Evolutionary conservation across 2,113 vertebrate species (phyloP).

Genomic region (Apodemus speciosus): DNA sequence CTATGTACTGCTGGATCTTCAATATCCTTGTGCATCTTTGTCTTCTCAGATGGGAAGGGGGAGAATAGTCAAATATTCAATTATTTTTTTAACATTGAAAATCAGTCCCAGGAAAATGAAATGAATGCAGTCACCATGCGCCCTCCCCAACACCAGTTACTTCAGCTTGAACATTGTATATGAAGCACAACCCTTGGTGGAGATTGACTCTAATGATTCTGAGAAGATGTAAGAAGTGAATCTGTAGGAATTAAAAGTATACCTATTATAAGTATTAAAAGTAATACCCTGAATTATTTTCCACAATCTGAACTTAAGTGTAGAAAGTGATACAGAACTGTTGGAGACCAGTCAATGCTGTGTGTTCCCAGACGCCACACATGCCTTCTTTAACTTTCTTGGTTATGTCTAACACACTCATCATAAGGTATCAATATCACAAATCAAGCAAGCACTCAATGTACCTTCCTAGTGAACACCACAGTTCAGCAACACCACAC

Average conservation of each 20-base stretch:
- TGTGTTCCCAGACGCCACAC: neutral
- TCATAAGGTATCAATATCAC: neutral
- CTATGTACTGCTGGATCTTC: constrained; percentile 18
- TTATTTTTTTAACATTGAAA: constrained; percentile 66
- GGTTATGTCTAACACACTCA: neutral
- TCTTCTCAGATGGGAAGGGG: neutral
- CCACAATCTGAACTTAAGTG: neutral
- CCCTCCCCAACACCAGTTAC: neutral
- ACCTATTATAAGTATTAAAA: too few species aligned
- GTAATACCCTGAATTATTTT: neutral
- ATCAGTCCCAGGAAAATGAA: constrained; percentile 63
- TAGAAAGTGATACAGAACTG: neutral
- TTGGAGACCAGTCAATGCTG: neutral
- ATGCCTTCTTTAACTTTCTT: neutral
- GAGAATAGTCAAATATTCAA: constrained; percentile 62
- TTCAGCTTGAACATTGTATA: constrained; percentile 50
- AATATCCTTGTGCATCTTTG: constrained; percentile 46
- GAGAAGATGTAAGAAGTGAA: constrained; percentile 1
- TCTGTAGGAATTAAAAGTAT: neutral
- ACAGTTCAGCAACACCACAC: neutral
- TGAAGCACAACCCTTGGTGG: neutral
- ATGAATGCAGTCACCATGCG: constrained; percentile 51
- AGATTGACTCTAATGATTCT: neutral
- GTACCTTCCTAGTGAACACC: neutral
- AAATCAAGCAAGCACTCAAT: neutral